phyloP scores from a whole-genome alignment of 1,140 invertebrate genomes.

The Eurosta solidaginis region DNA sequence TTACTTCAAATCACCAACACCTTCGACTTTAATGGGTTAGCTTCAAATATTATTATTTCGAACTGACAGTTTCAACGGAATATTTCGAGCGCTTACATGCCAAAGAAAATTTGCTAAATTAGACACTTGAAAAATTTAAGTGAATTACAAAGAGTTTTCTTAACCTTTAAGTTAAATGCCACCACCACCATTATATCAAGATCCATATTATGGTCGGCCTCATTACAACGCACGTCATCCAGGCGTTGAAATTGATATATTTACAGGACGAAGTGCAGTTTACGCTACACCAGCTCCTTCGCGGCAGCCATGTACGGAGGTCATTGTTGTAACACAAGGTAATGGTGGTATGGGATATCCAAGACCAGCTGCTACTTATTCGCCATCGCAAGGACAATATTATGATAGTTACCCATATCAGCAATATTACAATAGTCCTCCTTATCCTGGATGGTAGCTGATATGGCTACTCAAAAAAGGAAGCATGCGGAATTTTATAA shows the following conservation, averaged over 20 bases:
- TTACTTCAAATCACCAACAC: background rate
- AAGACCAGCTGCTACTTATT: constrained; percentile 39
- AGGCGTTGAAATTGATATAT: constrained; percentile 56
- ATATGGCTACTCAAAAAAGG: background rate
- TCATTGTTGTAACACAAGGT: background rate
- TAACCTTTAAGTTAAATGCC: constrained; percentile 2
- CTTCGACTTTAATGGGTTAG: background rate
- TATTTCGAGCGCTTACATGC: constrained; percentile 32
- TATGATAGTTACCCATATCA: background rate
- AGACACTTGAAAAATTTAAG: too few relatives aligned
- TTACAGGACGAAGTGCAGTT: constrained; percentile 48
- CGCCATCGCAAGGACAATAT: constrained; percentile 35
- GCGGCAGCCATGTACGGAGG: background rate
- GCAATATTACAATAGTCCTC: constrained; percentile 39
- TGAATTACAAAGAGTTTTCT: too few relatives aligned
- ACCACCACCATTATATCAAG: constrained; percentile 42
- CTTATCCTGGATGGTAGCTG: constrained; percentile 43
- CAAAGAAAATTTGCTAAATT: constrained; percentile 30
- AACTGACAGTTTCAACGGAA: constrained; percentile 29
- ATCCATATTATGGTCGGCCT: constrained; percentile 49
- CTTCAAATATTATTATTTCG: constrained; percentile 31
- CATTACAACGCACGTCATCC: constrained; percentile 52
- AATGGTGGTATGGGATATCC: background rate
- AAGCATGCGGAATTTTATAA: background rate
- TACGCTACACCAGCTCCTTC: background rate